Conservation (phyloP, 2,113 vertebrate genomes). For the Phylloscopus whistleri region DNA sequence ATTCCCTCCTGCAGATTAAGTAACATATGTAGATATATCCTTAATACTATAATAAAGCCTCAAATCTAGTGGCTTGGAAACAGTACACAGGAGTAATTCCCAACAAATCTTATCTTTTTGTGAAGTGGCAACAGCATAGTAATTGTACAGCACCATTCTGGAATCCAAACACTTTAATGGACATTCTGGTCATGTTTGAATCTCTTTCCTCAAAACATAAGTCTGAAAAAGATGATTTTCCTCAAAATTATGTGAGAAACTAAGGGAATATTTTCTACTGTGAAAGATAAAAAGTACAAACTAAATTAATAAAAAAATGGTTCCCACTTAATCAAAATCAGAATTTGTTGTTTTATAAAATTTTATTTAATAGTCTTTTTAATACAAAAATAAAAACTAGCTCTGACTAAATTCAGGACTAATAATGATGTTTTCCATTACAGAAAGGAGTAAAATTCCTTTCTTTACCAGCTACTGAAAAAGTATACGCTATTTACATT, state of each 20-base stretch:
- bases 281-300: not conserved
- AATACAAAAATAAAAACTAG: not conserved
- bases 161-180: not conserved
- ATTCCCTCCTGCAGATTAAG: not conserved
- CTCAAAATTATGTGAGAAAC: not conserved
- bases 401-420: not conserved
- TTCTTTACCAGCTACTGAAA: not conserved
- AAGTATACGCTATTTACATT: not conserved
- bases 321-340: not conserved
- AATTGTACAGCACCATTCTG: not conserved
- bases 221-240: not conserved
- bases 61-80: not conserved
- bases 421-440: not conserved
- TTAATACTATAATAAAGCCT: not conserved
- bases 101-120: not conserved
- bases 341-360: not conserved
- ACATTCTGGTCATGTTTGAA: not conserved
- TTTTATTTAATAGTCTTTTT: not conserved
- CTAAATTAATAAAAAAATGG: not conserved
- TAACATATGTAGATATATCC: not conserved
- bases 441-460: not conserved
- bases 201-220: not conserved
- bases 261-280: not conserved
- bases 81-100: not conserved
- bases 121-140: not conserved